Conservation (phyloP, 2,113 vertebrate genomes). For the Rhinogobius similis region DNA sequence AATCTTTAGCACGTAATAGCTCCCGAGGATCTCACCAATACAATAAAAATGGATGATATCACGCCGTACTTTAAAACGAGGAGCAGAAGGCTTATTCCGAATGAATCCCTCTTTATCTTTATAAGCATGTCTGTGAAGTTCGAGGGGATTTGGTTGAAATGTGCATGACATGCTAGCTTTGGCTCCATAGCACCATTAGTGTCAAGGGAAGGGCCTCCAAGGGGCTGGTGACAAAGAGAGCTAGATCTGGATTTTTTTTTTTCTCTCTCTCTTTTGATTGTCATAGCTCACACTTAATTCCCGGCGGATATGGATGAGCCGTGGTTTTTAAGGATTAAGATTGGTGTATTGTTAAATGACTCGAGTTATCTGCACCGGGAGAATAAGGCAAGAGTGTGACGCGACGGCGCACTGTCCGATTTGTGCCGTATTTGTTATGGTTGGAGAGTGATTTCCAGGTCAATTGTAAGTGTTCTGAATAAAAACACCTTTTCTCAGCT, state of each 20-base stretch:
- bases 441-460: constrained; percentile 49
- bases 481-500: constrained; percentile 38
- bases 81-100: constrained; percentile 38
- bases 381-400: constrained; percentile 15
- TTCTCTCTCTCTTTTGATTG: constrained; percentile 63
- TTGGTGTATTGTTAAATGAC: constrained; percentile 66
- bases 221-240: constrained; percentile 64
- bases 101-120: constrained; percentile 66
- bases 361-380: constrained; percentile 43
- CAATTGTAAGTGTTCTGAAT: constrained; percentile 45
- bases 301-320: constrained; percentile 65
- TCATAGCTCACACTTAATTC: constrained; percentile 71
- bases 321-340: constrained; percentile 67
- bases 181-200: constrained; percentile 58
- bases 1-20: constrained; percentile 59
- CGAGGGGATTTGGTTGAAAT: constrained; percentile 63
- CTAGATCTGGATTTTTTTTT: constrained; percentile 54
- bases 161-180: constrained; percentile 59
- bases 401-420: constrained; percentile 35
- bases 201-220: constrained; percentile 61
- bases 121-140: constrained; percentile 69
- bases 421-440: constrained; percentile 35
- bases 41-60: constrained; percentile 53
- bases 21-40: constrained; percentile 44
- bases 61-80: constrained; percentile 37